A percentile compares a stretch with the other conserved stretches of the same genome.
Evolutionary conservation across 2,113 vertebrate genomes (phyloP).

Genomic region (Tragelaphus imberbis): DNA sequence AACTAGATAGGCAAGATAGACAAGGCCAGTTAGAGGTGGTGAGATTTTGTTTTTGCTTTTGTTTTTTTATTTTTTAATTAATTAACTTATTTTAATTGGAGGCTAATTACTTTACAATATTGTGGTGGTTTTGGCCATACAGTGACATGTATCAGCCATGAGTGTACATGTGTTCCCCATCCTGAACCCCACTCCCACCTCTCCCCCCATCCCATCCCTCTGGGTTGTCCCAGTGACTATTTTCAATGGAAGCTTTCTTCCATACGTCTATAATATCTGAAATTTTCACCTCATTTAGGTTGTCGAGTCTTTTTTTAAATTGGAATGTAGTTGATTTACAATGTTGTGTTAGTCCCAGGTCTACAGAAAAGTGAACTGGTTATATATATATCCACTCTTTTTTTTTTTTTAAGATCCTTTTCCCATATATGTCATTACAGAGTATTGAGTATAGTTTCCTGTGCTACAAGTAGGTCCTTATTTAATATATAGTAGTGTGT

Average conservation of each 20-base stretch:
- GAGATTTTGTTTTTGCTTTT: background rate
- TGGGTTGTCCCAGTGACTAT: background rate
- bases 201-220: background rate
- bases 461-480: background rate
- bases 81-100: background rate
- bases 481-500: background rate
- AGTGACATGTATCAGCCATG: accelerated
- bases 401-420: background rate
- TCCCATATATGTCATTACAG: background rate
- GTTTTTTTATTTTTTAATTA: background rate
- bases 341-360: background rate
- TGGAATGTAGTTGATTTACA: background rate
- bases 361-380: background rate
- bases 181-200: background rate
- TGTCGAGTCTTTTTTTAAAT: background rate
- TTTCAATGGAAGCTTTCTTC: background rate
- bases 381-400: background rate
- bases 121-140: background rate
- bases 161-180: background rate
- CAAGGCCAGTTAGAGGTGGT: background rate
- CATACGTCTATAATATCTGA: background rate
- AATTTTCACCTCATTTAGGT: background rate
- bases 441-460: background rate
- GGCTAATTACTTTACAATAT: background rate
- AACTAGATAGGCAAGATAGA: background rate